Base-by-base conservation (phyloP, 2,888 invertebrate genomes). In the Tetranychus piercei region DNA sequence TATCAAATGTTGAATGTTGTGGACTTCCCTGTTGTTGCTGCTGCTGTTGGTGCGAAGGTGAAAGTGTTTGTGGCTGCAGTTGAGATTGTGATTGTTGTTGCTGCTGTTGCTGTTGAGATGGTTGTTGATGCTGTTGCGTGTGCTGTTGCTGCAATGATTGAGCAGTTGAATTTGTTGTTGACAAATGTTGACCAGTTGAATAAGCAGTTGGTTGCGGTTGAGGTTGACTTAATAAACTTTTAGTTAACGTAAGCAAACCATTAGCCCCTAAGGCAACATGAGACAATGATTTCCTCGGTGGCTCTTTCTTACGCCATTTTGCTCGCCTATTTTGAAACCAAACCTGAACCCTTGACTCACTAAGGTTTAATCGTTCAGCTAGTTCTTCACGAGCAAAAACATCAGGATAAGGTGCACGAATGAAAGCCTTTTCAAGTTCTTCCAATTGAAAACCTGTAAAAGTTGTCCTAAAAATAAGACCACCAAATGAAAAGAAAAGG, bases 381-480 rank as follows among this genome's bases (percentile, higher is more conserved):
- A 95, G 84, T 82, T 94, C 94, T 82, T 95, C 94, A 76, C 95
- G 85, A 1, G 94, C 94, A 81, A 94, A 94, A 1, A 95, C 94
- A 82, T 95, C 95, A 0, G 95, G 95, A 81, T 95, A 95, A 0
- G 95, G 95, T 0, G 94, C 95, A 64, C 94, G 86, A 82, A 95
- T 93, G 81, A 95, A 95, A 0, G 94, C 94, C 71, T 92, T 85
- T 82, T 95, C 95, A 80, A 95, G 83, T 81, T 94, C 93, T 81
- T 94, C 94, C 77, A 95, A 84, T 82, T 95, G 95, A 81, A 91
- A 94, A 0, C 94, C 92, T 6, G 94, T 94, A 81, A 95, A 95
- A 7, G 95, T 95, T 1, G 95, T 95, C 83, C 95, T 94, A 71
- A 20, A 69, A 66, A 65, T 6, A 18, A 20, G 64, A n/a, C 6